Evolutionary conservation across 2,888 invertebrate species (phyloP), one percentile per base, ranked within the genome.

Genomic region (Synergus laeviventris): DNA sequence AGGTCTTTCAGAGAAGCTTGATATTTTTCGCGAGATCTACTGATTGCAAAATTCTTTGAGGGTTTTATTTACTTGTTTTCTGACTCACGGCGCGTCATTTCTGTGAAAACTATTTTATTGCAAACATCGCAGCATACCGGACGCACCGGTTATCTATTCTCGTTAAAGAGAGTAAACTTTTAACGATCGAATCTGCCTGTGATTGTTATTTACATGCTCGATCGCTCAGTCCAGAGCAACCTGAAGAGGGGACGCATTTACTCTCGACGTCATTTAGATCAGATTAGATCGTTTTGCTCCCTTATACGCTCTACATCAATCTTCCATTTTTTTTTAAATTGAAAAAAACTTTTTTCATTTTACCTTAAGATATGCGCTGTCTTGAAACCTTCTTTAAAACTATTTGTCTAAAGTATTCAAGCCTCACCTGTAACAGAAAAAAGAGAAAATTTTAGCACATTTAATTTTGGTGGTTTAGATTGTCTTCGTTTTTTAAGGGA

Each of bases 71-170:
- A 70, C 70, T 49, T 49, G 49, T 49, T 70, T 70, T 16, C n/a
- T 70, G 31, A 70, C 49, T 70, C 31, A 12, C 49, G 31, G 49
- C n/a, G 70, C 49, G 70, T 70, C 70, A 70, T 70, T 70, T 70
- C 31, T 49, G 49, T 70, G 70, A 70, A 70, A 70, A 70, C n/a
- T 70, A 70, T 70, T 70, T 70, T 49, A 70, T 70, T 49, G 70
- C 70, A 49, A 45, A 49, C 49, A 31, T 31, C 8, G 49, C 70
- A 49, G 49, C 70, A 49, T 70, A 49, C 70, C 70, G n/a, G 70
- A 70, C 70, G 9, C 36, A 70, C 70, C 70, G 70, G 70, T 70
- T 70, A 70, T 70, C 70, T 70, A 49, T 49, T 70, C 45, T 70
- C 70, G 70, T 70, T 70, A 49, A 70, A 31, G 36, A n/a, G 70